These are phyloP conservation scores for Tetragonisca angustula DNA, from an alignment of 2,888 invertebrate genomes.

Conservation along the genomic window DNA sequence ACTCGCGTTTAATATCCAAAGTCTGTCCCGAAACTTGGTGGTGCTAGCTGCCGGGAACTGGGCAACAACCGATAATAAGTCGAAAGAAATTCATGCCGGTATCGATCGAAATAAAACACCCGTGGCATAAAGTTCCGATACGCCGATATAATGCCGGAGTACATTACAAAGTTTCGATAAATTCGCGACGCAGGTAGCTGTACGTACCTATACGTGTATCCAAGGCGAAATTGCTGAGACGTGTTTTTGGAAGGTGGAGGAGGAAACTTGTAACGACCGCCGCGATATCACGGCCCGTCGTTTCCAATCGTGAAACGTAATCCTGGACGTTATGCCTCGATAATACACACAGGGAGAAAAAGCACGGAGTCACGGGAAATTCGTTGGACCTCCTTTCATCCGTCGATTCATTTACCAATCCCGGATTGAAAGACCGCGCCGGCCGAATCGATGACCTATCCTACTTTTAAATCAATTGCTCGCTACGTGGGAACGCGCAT, in stretches of 20 bases:
- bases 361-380: conserved; percentile 30
- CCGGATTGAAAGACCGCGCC: conserved; percentile 45
- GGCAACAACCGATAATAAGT: background rate
- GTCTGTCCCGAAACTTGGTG: too few species aligned
- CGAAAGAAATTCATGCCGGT: background rate
- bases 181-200: background rate
- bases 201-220: background rate
- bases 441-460: conserved; percentile 70
- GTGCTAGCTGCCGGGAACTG: background rate
- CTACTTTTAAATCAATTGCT: conserved; percentile 74
- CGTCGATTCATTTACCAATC: conserved; percentile 49
- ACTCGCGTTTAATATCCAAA: background rate
- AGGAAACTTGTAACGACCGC: conserved; percentile 21
- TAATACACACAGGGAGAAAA: conserved; percentile 13
- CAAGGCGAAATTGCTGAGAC: conserved; percentile 8
- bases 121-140: background rate
- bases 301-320: conserved; percentile 38
- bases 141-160: background rate
- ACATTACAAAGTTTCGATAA: conserved; percentile 2
- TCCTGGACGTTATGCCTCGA: conserved; percentile 23
- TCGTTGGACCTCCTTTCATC: conserved; percentile 37
- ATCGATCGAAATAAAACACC: conserved; percentile 2
- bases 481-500: conserved; percentile 66
- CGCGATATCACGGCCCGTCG: background rate
- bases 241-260: conserved; percentile 2